Conservation (phyloP, 2,888 invertebrate genomes). For the Platycheirus albimanus region DNA sequence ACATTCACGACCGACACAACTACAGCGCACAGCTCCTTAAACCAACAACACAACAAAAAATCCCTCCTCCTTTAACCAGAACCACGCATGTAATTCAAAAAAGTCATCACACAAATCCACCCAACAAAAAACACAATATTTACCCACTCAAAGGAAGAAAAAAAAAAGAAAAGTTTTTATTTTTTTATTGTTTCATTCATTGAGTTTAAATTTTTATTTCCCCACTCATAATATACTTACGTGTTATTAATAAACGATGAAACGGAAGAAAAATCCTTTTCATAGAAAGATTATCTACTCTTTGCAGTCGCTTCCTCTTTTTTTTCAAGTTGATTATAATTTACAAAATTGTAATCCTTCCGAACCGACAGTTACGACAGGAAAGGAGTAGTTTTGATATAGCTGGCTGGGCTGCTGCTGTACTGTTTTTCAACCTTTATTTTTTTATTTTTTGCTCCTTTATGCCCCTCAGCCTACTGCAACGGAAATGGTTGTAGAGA, state of each 20-base stretch:
- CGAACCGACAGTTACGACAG: conserved; percentile 51
- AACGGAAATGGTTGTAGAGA: conserved; percentile 67
- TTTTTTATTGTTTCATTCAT: too few species aligned
- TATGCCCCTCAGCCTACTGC: conserved; percentile 70
- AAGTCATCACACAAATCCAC: not conserved
- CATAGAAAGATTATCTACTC: conserved; percentile 50
- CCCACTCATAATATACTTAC: conserved; percentile 53
- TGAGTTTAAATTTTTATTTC: conserved; percentile 10
- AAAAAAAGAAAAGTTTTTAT: not conserved
- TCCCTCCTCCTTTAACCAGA: conserved; percentile 19
- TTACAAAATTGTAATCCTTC: conserved; percentile 70
- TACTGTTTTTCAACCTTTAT: conserved; percentile 2
- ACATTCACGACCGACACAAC: too few species aligned
- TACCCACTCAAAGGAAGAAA: not conserved
- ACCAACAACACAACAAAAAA: conserved; percentile 10
- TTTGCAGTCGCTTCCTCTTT: conserved; percentile 7
- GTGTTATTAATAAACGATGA: conserved; percentile 51
- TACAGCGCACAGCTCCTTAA: conserved; percentile 3
- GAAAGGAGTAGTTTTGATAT: conserved; percentile 42
- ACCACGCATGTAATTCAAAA: conserved; percentile 2
- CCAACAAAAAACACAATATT: not conserved
- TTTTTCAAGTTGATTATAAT: conserved; percentile 60
- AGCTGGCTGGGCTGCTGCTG: conserved; percentile 10
- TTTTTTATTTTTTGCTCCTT: conserved; percentile 15
- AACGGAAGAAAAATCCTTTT: conserved; percentile 46